Evolutionary conservation across 2,113 vertebrate genomes (phyloP), one percentile per base, ranked within the genome.

Genomic region (Onychostruthus taczanowskii): DNA sequence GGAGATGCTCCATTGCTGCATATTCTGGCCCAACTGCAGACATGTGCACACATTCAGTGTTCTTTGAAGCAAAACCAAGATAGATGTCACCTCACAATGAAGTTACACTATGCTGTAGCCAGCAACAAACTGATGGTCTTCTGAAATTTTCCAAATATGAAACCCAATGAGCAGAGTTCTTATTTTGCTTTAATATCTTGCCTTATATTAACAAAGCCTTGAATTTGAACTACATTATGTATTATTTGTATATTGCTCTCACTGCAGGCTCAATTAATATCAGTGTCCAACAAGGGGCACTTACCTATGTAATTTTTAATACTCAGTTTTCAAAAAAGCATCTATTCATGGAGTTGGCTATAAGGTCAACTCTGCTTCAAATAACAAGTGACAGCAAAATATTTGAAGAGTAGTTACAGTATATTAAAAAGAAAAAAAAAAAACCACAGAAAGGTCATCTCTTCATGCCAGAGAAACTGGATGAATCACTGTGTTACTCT

Each of bases 1-100:
- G 70, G 33, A 64, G 17, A 15, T 43, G 31, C 47, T 61, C 39
- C 1, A 2, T 33, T 39, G 31, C 22, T 72, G 53, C 2, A 1
- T 52, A 31, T 61, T 85, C 56, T 72, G 41, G 41, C n/a, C 83
- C 53, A 84, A 47, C 30, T 1, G 0, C 9, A 13, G 23, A 67
- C 16, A 16, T 1, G 0, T 43, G n/a, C 33, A 63, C n/a, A 55
- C 19, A n/a, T 33, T 61, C 1, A 1, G 14, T n/a, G 43, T 24
- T 75, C 35, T 75, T 22, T 55, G 39, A 68, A 72, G 20, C 33
- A 78, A 43, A 59, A 41, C 24, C 33, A 84, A 88, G 39, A 21
- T 19, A 83, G 37, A 41, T 46, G n/a, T 31, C 31, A 28, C 20
- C n/a, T 88, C 20, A 69, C 27, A 73, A 63, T 14, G 35, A 89